Conservation (phyloP, 2,113 vertebrate species). For the Burhinus oedicnemus region DNA sequence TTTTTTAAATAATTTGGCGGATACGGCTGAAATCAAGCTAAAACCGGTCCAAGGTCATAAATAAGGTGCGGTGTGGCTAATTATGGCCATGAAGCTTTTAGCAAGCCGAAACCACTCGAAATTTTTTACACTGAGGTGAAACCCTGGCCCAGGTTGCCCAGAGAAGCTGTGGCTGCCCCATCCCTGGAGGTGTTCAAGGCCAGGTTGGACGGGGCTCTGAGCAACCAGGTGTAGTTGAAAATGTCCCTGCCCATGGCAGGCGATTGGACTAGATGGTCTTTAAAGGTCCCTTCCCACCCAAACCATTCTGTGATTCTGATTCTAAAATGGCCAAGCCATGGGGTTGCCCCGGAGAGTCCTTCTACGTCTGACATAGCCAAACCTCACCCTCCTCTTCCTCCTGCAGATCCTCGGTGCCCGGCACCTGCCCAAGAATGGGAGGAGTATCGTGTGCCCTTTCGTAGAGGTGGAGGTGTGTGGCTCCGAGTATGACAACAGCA, state of each 20-base stretch:
- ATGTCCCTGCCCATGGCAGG: background rate
- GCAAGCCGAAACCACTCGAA: background rate
- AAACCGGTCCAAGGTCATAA: background rate
- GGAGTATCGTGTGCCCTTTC: conserved; percentile 87
- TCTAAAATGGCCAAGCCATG: background rate
- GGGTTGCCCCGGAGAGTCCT: background rate
- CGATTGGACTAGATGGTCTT: background rate
- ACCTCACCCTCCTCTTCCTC: background rate
- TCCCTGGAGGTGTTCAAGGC: background rate
- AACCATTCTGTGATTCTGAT: background rate
- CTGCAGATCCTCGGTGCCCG: conserved; percentile 83
- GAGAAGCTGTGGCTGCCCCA: background rate
- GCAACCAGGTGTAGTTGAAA: background rate
- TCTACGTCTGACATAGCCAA: background rate
- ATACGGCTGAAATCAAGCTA: background rate
- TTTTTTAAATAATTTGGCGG: background rate
- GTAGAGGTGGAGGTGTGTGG: conserved; percentile 88
- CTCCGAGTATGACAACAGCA: conserved; percentile 84
- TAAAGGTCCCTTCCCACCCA: background rate
- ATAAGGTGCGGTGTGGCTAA: background rate
- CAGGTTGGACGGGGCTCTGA: background rate
- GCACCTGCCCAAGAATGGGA: conserved; percentile 86
- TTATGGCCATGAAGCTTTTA: background rate
- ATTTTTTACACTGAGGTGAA: background rate
- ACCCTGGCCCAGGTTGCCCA: background rate